These are phyloP conservation scores for Tetragnatha versicolor DNA, from an alignment of 1,140 invertebrate species.

Conservation along the genomic window DNA sequence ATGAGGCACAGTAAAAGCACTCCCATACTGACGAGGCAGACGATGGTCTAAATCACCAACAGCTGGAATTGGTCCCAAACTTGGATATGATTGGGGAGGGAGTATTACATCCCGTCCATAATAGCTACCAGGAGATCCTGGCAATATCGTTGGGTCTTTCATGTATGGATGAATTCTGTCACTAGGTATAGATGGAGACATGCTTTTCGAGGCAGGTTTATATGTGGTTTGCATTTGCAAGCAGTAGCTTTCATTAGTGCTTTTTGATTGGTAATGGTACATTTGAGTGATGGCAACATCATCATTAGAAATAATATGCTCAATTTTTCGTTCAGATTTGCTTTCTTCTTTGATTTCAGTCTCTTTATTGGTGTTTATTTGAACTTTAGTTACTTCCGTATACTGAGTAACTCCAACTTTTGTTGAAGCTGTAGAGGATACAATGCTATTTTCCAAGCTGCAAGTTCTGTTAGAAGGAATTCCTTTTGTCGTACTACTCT, in stretches of 20 bases:
- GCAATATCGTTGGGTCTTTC: neutral
- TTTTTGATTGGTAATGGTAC: constrained; percentile 57
- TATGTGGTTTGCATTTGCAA: constrained; percentile 57
- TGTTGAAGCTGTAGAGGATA: constrained; percentile 19
- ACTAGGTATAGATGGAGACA: constrained; percentile 7
- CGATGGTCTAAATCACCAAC: constrained; percentile 24
- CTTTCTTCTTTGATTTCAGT: constrained; percentile 47
- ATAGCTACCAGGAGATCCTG: constrained; percentile 1
- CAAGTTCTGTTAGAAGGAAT: constrained; percentile 4
- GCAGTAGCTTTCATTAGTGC: constrained; percentile 54
- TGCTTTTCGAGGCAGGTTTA: constrained; percentile 31
- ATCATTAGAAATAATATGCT: constrained; percentile 52
- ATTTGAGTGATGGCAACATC: constrained; percentile 56
- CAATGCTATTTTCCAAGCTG: neutral
- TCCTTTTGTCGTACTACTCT: neutral
- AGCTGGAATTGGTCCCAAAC: constrained; percentile 6
- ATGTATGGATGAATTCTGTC: neutral
- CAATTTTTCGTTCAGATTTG: constrained; percentile 55
- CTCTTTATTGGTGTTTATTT: constrained; percentile 53
- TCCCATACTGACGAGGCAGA: constrained; percentile 40
- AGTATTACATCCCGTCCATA: constrained; percentile 4
- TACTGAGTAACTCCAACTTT: constrained; percentile 48
- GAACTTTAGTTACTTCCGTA: constrained; percentile 56
- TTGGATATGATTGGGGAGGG: constrained; percentile 35
- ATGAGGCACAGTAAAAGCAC: constrained; percentile 57